Base-by-base conservation (phyloP, 2,797 vertebrate species). In the Iguana delicatissima region DNA sequence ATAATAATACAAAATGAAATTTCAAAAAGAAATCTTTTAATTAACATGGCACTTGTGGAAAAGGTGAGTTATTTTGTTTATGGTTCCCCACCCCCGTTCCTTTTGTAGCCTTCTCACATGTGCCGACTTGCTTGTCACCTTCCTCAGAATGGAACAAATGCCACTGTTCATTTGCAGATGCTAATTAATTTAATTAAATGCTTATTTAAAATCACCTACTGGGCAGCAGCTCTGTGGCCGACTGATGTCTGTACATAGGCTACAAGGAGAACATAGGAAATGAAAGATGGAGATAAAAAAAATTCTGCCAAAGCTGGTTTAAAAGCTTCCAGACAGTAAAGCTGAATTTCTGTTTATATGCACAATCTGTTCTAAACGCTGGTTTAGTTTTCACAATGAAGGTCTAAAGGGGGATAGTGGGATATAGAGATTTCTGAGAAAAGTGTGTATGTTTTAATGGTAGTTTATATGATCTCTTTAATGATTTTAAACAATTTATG, bases 1-100 rank as follows among this genome's bases (percentile, higher is more conserved):
- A 93, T 91, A 94, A 94, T 67, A 64, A 81, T 94, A 92, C 20
- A 95, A 96, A 94, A 89, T 85, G 67, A 95, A 96, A 96, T 96
- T 93, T 91, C 92, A 89, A 93, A 91, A 93, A 93, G 77, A 38
- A 83, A 0, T 0, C 73, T 89, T 93, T 94, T 94, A 93, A 96
- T 95, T 92, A 95, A 94, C 94, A 91, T 93, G 92, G 87, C 77
- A 94, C 91, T 94, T 94, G 82, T 91, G 89, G 86, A 91, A 29
- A 20, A 0, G 85, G 38, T 57, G 59, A 91, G n/a, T 74, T 73
- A 92, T 91, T 94, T 94, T 92, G 91, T 92, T 93, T 93, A 92
- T 93, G 92, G 93, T 46, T 4, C 14, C 87, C 79, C 24, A 13
- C 29, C 29, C 4, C 46, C 91, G 2, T 77, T 46, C 90, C 86